These are phyloP conservation scores for Paracanthobrama guichenoti DNA, from an alignment of 2,113 vertebrate genomes.

Conservation along the genomic window DNA sequence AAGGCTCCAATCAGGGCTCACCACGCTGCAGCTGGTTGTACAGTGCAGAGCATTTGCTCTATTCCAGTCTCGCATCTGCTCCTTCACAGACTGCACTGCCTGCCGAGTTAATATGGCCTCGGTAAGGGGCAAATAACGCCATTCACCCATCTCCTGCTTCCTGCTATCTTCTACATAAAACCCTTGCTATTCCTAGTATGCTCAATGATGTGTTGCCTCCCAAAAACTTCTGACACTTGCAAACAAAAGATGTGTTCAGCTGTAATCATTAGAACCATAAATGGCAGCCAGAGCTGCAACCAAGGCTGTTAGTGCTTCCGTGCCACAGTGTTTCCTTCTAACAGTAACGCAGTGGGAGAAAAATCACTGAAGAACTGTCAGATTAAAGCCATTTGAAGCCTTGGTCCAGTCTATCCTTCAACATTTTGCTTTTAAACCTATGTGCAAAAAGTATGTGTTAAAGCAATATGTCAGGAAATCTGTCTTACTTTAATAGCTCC, in stretches of 20 bases:
- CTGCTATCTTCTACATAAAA: slow-evolving; percentile 26
- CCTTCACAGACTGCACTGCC: slow-evolving; percentile 66
- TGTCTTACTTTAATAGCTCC: slow-evolving; percentile 55
- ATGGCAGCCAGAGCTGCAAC: not conserved
- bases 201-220: not conserved
- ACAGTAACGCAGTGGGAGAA: not conserved
- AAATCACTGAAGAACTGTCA: not conserved
- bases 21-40: slow-evolving; percentile 48
- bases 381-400: not conserved
- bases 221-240: slow-evolving; percentile 41
- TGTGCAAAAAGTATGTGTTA: not conserved
- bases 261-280: slow-evolving; percentile 43
- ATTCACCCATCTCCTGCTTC: slow-evolving; percentile 48
- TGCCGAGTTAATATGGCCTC: slow-evolving; percentile 64
- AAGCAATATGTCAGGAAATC: slow-evolving; percentile 29
- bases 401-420: not conserved
- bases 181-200: slow-evolving; percentile 27
- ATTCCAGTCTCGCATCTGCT: slow-evolving; percentile 64
- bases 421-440: slow-evolving; percentile 2
- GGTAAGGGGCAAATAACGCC: slow-evolving; percentile 62
- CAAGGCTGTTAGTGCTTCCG: slow-evolving; percentile 15
- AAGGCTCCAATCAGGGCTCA: slow-evolving; percentile 6
- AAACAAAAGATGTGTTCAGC: slow-evolving; percentile 36
- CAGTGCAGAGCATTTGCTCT: slow-evolving; percentile 47
- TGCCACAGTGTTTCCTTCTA: not conserved